phyloP scores from a whole-genome alignment of 2,797 vertebrate genomes.

The Melanotaenia parkinsoni region DNA sequence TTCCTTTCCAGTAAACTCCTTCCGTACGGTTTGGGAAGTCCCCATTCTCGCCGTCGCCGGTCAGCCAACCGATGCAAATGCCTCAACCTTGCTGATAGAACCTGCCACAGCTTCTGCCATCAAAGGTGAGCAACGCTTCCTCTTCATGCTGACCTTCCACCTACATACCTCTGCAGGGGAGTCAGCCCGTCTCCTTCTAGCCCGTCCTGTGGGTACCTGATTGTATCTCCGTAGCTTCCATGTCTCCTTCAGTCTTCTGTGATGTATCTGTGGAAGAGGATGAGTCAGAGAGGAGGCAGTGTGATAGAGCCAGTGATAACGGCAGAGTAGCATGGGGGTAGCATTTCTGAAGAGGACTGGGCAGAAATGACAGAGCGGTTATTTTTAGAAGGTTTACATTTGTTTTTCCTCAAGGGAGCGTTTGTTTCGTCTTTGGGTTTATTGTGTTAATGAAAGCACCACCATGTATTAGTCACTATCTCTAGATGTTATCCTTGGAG shows the following conservation, averaged over 20 bases:
- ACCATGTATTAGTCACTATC: conserved; percentile 34
- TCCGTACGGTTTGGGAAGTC: conserved; percentile 90
- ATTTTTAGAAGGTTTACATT: conserved; percentile 60
- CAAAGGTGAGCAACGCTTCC: conserved; percentile 67
- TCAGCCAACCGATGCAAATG: conserved; percentile 87
- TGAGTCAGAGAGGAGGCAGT: conserved; percentile 4
- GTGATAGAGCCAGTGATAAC: conserved; percentile 45
- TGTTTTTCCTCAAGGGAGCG: conserved; percentile 18
- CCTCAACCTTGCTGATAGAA: conserved; percentile 69
- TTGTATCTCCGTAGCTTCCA: conserved; percentile 41
- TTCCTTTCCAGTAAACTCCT: conserved; percentile 78
- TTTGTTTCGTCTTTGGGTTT: conserved; percentile 33
- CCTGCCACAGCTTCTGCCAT: conserved; percentile 88
- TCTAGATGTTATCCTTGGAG: conserved; percentile 46
- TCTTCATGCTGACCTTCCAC: background rate
- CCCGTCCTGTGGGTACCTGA: conserved; percentile 26
- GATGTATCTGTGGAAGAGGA: conserved; percentile 22
- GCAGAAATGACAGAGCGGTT: conserved; percentile 37
- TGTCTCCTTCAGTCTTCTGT: conserved; percentile 30
- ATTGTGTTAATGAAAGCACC: conserved; percentile 31
- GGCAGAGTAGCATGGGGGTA: conserved; percentile 39
- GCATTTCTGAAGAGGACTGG: conserved; percentile 7
- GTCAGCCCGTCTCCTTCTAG: background rate
- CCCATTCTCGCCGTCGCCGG: conserved; percentile 84
- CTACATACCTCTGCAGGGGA: conserved; percentile 3